Percentiles rank a stretch among this genome's conserved stretches.
These are phyloP conservation scores for Fopius arisanus DNA, from an alignment of 1,140 invertebrate genomes.

Conservation along the genomic window DNA sequence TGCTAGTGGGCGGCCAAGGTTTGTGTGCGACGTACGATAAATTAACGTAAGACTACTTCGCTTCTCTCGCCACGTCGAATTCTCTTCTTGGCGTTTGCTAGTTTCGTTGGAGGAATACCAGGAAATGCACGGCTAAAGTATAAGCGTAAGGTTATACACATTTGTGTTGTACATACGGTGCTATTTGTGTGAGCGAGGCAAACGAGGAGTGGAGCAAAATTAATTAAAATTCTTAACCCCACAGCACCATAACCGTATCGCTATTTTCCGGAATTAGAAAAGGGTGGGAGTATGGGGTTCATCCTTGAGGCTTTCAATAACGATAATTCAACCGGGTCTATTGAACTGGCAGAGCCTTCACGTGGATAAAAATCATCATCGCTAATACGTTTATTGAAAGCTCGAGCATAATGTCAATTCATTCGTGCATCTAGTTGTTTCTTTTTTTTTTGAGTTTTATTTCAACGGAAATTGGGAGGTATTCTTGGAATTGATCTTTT, in stretches of 20 bases:
- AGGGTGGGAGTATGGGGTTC: neutral
- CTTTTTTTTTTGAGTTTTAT: neutral
- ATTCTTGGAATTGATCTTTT: conserved; percentile 11
- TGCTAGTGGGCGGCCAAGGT: conserved; percentile 24
- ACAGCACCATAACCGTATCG: neutral
- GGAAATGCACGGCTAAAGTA: neutral
- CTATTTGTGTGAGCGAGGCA: neutral
- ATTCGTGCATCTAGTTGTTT: neutral
- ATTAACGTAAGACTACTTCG: conserved; percentile 30
- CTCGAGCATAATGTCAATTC: neutral
- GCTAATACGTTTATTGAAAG: neutral
- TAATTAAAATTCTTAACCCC: conserved; percentile 32
- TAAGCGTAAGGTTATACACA: conserved; percentile 2
- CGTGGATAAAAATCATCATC: neutral
- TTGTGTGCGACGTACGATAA: conserved; percentile 28
- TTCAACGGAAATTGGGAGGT: neutral
- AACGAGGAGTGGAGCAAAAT: conserved; percentile 18
- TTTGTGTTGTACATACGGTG: neutral
- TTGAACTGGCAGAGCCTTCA: neutral
- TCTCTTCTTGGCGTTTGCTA: neutral
- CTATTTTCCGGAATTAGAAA: conserved; percentile 21
- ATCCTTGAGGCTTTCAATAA: conserved; percentile 16
- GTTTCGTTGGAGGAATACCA: neutral
- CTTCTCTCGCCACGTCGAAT: conserved; percentile 26
- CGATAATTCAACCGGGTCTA: conserved; percentile 16